Evolutionary conservation across 2,888 invertebrate species (phyloP).

Genomic region (Eurois occulta): DNA sequence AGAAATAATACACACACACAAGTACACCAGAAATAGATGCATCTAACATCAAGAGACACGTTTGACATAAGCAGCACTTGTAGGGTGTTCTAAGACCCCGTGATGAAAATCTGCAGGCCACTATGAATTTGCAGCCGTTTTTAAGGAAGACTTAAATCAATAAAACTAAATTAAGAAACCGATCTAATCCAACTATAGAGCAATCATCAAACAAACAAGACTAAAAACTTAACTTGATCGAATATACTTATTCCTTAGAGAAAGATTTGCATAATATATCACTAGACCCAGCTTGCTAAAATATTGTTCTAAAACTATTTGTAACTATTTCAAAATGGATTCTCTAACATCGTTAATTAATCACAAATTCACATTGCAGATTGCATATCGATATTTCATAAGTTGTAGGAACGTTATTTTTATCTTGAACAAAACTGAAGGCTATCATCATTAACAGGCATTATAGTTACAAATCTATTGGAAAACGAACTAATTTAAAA

Average conservation of each 20-base stretch:
- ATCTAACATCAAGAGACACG: neutral
- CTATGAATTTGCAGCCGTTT: neutral
- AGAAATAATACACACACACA: too few species aligned
- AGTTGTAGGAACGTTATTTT: slow-evolving; percentile 29
- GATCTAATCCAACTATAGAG: neutral
- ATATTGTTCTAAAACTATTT: slow-evolving; percentile 57
- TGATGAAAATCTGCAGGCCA: neutral
- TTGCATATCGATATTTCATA: slow-evolving; percentile 49
- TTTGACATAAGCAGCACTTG: neutral
- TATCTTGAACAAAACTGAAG: slow-evolving; percentile 37
- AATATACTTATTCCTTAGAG: slow-evolving; percentile 30
- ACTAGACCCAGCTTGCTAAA: slow-evolving; percentile 39
- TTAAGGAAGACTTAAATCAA: neutral
- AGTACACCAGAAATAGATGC: neutral
- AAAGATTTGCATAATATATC: slow-evolving; percentile 48
- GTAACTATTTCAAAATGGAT: slow-evolving; percentile 54
- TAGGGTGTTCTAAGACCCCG: neutral
- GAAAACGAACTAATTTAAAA: slow-evolving; percentile 21
- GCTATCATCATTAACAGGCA: slow-evolving; percentile 37
- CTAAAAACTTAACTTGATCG: neutral
- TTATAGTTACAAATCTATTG: slow-evolving; percentile 34
- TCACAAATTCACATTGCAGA: slow-evolving; percentile 49
- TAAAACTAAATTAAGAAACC: neutral
- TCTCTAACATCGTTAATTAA: slow-evolving; percentile 58
- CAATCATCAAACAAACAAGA: slow-evolving; percentile 8